Evolutionary conservation across 2,113 vertebrate genomes (phyloP).

Genomic region (Genyomyrus donnyi): DNA sequence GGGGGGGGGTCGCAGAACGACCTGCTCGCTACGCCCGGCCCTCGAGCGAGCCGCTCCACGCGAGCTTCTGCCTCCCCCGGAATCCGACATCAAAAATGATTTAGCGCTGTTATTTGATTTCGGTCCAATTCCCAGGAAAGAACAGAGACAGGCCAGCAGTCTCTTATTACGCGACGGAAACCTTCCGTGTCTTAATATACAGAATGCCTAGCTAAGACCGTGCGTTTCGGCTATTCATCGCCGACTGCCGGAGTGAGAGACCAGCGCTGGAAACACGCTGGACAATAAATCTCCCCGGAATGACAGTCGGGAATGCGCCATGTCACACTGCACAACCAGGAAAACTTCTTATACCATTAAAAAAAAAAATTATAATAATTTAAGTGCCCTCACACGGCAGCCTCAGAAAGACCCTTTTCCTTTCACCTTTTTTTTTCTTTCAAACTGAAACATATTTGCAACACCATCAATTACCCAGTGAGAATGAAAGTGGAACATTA

Average conservation of each 20-base stretch:
- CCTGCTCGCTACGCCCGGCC: conserved; percentile 67
- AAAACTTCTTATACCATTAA: conserved; percentile 39
- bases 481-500: conserved; percentile 46
- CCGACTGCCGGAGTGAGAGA: conserved; percentile 25
- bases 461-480: conserved; percentile 51
- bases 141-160: conserved; percentile 24
- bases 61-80: conserved; percentile 69
- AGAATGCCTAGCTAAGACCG: conserved; percentile 25
- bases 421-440: conserved; percentile 5
- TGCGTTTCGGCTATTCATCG: neutral
- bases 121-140: conserved; percentile 70
- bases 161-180: conserved; percentile 9
- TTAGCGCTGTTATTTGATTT: conserved; percentile 74
- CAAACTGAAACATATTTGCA: conserved; percentile 47
- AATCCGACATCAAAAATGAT: conserved; percentile 77
- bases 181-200: conserved; percentile 16
- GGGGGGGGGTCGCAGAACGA: too few relatives aligned
- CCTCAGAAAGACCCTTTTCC: conserved; percentile 29
- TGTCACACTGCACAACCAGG: conserved; percentile 43
- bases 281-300: conserved; percentile 50
- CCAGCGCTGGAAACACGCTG: conserved; percentile 41
- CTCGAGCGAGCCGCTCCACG: conserved; percentile 74
- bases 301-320: conserved; percentile 55
- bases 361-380: conserved; percentile 26
- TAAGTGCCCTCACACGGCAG: conserved; percentile 52